Evolutionary conservation across 2,797 vertebrate genomes (phyloP), one percentile per base, ranked within the genome.

Genomic region (Lophius americanus): DNA sequence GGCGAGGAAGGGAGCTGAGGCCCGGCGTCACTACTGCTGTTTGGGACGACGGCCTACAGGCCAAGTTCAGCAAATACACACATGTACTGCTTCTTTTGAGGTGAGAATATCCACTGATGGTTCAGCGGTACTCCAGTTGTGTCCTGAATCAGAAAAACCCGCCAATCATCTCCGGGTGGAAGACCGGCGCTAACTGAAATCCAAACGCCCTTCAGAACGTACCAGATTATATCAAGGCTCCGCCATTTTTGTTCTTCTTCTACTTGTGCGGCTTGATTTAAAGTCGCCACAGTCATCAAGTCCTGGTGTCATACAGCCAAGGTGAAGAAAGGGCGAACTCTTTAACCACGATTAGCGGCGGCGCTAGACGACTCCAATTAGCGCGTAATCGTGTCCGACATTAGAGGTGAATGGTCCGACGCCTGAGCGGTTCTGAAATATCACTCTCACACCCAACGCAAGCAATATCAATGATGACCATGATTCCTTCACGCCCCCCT

Each of bases 361-460:
- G 64, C 68, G 77, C 81, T 62, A 82, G 79, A 90, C 88, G 85
- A 85, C 85, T 85, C 88, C 81, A 90, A 89, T 90, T 89, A 92
- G 77, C 66, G 72, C 55, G 68, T 88, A 88, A 90, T 92, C 88
- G 85, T 89, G 82, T 86, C 68, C 65, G 83, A 88, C 90, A 87
- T 86, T 89, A 87, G 84, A 92, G 88, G 87, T 90, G 86, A 92
- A 87, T 65, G 60, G 78, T 60, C 79, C 23, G 84, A 87, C 63
- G 80, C 86, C 84, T 83, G 89, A 90, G 60, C 61, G 76, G 76
- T 88, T 90, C 85, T 91, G 78, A 85, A 87, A 92, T 76, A 78
- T 85, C 81, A 75, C 70, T 76, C 70, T 74, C 62, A 57, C 46
- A 33, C 64, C 65, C 75, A 60, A 43, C 53, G 69, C 54, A 4